Percentiles rank a stretch among this genome's conserved stretches.
phyloP scores from a whole-genome alignment of 2,888 invertebrate species.

The Leptinotarsa tumamoca region DNA sequence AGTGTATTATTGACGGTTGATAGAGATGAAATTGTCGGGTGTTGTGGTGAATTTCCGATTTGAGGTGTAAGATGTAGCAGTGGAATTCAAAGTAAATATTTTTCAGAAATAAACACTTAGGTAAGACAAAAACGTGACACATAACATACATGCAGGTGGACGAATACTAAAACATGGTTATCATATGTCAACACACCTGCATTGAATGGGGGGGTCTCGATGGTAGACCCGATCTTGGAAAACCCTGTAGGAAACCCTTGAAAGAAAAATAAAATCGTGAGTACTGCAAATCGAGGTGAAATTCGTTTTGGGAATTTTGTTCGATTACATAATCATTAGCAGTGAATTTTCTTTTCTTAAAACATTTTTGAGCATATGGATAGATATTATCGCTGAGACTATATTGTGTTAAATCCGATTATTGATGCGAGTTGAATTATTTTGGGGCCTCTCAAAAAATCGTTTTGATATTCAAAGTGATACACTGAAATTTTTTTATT shows the following conservation, averaged over 20 bases:
- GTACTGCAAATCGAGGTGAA: not conserved
- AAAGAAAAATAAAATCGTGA: constrained; percentile 34
- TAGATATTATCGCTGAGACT: not conserved
- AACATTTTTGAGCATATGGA: too few relatives aligned
- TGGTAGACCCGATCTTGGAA: constrained; percentile 66
- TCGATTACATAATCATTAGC: too few relatives aligned
- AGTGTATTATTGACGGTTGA: constrained; percentile 9
- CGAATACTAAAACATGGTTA: constrained; percentile 14
- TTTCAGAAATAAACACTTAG: not conserved
- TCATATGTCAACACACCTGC: constrained; percentile 64
- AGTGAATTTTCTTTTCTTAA: too few relatives aligned
- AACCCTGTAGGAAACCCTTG: constrained; percentile 69
- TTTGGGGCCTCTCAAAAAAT: not conserved
- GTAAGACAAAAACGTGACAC: not conserved
- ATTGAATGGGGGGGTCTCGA: constrained; percentile 67
- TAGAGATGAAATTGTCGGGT: not conserved
- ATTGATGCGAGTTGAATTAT: not conserved
- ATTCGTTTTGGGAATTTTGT: too few relatives aligned
- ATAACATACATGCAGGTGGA: constrained; percentile 29
- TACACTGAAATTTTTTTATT: not conserved
- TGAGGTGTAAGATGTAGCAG: not conserved
- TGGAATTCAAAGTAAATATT: not conserved
- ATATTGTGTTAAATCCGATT: not conserved
- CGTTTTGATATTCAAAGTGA: not conserved
- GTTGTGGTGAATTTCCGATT: not conserved